Evolutionary conservation across 1,140 invertebrate genomes (phyloP).

Genomic region (Portunus trituberculatus): DNA sequence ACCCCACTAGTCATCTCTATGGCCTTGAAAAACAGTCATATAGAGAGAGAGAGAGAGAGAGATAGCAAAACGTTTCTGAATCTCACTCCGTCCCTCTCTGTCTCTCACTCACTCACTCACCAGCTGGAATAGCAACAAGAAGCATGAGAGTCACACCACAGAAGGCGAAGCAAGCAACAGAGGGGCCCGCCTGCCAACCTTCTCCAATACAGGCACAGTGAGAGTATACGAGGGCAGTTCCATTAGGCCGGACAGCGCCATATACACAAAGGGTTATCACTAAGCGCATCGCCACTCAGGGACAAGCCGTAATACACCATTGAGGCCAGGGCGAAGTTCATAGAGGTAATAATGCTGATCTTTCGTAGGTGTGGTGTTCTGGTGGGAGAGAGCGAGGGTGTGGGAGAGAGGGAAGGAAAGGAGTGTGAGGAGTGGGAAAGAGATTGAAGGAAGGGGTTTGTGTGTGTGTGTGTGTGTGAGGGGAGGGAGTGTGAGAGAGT

Average conservation of each 20-base stretch:
- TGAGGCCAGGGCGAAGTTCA: not conserved
- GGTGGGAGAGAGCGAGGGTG: not conserved
- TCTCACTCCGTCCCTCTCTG: not conserved
- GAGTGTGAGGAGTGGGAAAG: not conserved
- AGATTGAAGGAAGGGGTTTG: not conserved
- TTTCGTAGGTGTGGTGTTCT: not conserved
- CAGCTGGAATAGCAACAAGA: constrained; percentile 11
- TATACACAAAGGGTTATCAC: constrained; percentile 29
- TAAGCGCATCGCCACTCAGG: not conserved
- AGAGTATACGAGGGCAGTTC: constrained; percentile 29
- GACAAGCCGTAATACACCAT: constrained; percentile 44
- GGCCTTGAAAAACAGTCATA: too few species aligned
- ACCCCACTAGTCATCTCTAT: too few species aligned
- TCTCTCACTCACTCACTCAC: not conserved
- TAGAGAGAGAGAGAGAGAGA: too few species aligned
- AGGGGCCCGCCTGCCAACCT: not conserved
- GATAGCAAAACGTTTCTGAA: too few species aligned
- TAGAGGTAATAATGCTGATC: not conserved
- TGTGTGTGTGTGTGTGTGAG: too few species aligned
- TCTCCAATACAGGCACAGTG: not conserved
- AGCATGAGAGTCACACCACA: not conserved
- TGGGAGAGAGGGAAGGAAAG: not conserved
- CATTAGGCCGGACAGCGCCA: not conserved
- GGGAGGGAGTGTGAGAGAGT: not conserved
- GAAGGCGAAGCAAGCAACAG: not conserved